Base-by-base conservation (phyloP, 2,797 vertebrate species). In the Peromyscus aztecus region DNA sequence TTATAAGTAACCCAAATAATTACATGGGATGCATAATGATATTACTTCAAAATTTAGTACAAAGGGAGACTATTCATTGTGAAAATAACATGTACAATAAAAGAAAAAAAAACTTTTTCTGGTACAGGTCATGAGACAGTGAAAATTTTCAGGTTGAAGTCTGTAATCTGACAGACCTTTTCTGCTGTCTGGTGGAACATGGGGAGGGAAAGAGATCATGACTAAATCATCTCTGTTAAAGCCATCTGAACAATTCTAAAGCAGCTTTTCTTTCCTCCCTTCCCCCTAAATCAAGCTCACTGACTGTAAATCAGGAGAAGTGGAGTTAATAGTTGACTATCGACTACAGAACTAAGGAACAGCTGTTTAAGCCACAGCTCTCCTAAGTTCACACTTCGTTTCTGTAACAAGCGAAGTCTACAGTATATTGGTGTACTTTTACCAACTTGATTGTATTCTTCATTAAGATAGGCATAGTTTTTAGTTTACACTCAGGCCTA, bases 11-110 rank as follows among this genome's bases (percentile, higher is more conserved):
- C 19, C 19, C 46, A 89, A 91, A 83, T 83, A 29, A 90, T 89
- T 89, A 92, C 59, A 94, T 24, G 27, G 24, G 71, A 69, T 52
- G 81, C 91, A 97, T 85, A 95, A 94, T 87, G 73, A 86, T 24
- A 83, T 40, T 94, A 93, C 46, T 95, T 86, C 73, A 88, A 94
- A 95, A 63, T 57, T 46, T 52, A 96, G 31, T 11, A 24, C 57
- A 89, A 92, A 96, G 91, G 6, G 4, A 95, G 43, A 84, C 34
- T 88, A 67, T 83, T 94, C 57, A 61, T 34, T 93, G 4, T 89
- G n/a, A 94, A 95, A 93, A 73, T 57, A 88, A 80, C 23, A 91
- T 0, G 12, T 43, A 84, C 21, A 81, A 24, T 12, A 90, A 91
- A 29, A 82, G 24, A 21, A 82, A 57, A 69, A 69, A 67, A 69